Evolutionary conservation across 2,888 invertebrate genomes (phyloP).

Genomic region (Tipula unca): DNA sequence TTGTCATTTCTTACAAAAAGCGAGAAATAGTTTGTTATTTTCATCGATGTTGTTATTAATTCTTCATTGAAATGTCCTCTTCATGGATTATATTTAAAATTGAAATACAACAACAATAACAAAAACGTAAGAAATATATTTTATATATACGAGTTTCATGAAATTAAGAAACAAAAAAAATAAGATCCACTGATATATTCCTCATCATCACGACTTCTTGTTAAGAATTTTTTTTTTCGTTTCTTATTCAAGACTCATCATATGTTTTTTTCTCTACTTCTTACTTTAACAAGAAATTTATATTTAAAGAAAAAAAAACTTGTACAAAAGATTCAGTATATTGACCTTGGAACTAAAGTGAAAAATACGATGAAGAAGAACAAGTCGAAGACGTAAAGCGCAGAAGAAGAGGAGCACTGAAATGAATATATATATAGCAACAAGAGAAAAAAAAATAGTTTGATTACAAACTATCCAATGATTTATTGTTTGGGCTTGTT

Average conservation of each 20-base stretch:
- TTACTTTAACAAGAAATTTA: slow-evolving; percentile 15
- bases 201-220: slow-evolving; percentile 19
- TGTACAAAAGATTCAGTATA: slow-evolving; percentile 17
- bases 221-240: slow-evolving; percentile 14
- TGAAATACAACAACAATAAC: not conserved
- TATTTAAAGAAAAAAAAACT: slow-evolving; percentile 15
- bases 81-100: slow-evolving; percentile 14
- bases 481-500: slow-evolving; percentile 14
- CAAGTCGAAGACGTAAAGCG: not conserved
- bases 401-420: not conserved
- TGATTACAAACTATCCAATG: slow-evolving; percentile 14
- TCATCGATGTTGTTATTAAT: slow-evolving; percentile 17
- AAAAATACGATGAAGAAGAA: not conserved
- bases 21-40: slow-evolving; percentile 19
- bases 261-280: not conserved
- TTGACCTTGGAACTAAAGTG: slow-evolving; percentile 17
- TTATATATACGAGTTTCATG: not conserved
- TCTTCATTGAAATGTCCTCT: slow-evolving; percentile 18
- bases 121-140: not conserved
- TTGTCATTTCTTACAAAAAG: slow-evolving; percentile 9
- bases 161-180: slow-evolving; percentile 14
- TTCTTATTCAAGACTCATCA: slow-evolving; percentile 14
- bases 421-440: not conserved
- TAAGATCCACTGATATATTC: slow-evolving; percentile 18
- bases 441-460: slow-evolving; percentile 1